Evolutionary conservation across 2,888 invertebrate genomes (phyloP).

Genomic region (Dioctria rufipes): DNA sequence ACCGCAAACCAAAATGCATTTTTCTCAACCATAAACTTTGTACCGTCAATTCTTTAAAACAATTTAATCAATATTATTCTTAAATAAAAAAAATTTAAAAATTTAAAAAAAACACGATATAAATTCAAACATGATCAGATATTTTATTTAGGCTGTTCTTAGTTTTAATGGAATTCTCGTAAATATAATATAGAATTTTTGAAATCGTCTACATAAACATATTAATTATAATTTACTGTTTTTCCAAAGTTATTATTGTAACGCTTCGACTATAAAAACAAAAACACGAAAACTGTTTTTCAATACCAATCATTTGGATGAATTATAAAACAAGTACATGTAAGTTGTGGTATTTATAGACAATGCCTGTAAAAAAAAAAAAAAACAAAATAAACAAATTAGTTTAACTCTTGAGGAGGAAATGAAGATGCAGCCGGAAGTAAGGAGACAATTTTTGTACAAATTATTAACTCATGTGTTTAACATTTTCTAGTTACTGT

Average conservation of each 20-base stretch:
- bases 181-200: slow-evolving; percentile 20
- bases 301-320: slow-evolving; percentile 7
- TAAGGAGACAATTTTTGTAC: slow-evolving; percentile 37
- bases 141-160: slow-evolving; percentile 43
- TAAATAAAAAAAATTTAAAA: too few species aligned
- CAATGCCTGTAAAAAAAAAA: slow-evolving; percentile 14
- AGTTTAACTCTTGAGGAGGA: neutral
- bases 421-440: neutral
- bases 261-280: slow-evolving; percentile 14
- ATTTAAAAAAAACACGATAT: too few species aligned
- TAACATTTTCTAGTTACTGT: slow-evolving; percentile 39
- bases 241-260: slow-evolving; percentile 16
- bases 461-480: slow-evolving; percentile 34
- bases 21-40: too few species aligned
- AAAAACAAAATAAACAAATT: neutral
- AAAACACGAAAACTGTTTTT: slow-evolving; percentile 1
- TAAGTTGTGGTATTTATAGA: slow-evolving; percentile 40
- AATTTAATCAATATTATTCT: too few species aligned
- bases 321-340: slow-evolving; percentile 13
- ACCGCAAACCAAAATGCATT: too few species aligned
- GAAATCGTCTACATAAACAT: slow-evolving; percentile 19
- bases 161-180: slow-evolving; percentile 35
- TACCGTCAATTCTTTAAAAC: too few species aligned
- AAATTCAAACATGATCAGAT: slow-evolving; percentile 12
- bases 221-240: neutral